Base-by-base conservation (phyloP, 2,888 invertebrate species). In the Nemotelus nigrinus region DNA sequence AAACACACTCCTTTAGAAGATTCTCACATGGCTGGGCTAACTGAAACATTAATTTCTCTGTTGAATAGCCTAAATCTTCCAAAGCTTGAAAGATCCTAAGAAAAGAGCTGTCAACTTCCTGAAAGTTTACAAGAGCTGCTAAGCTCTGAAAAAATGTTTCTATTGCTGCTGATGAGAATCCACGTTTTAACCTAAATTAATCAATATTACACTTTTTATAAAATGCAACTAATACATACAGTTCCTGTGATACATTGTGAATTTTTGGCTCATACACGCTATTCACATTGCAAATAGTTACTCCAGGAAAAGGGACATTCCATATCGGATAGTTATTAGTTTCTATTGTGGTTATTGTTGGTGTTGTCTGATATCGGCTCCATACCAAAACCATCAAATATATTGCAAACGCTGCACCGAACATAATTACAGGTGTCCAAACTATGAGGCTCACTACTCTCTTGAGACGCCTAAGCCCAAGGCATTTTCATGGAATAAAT, bases 251-350 rank as follows among this genome's bases (percentile, higher is more conserved):
- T 39, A 91, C 86, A 0, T 82, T 79, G 7, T 82, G 82, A 0
- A 90, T 89, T 48, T 88, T 88, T 50, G 82, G 87, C 47, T 85
- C 87, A 0, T 92, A 91, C 7, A 92, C 87, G 55, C 89, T 85
- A 83, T 92, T 92, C 58, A 90, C 85, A 82, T 90, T 89, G 82
- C 92, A 92, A 76, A 92, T 86, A 0, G 92, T 92, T 0, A 92
- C 89, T 0, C 90, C 91, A 6, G 92, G 92, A 84, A 92, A 92
- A 0, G 90, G 89, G 67, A 91, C 89, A 81, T 91, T 90, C 91
- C 91, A 92, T 76, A 92, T 91, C 0, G 91, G 89, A 77, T 90
- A 88, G 82, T 91, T 91, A 0, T 90, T 91, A 64, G 90, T 89
- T 80, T 91, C 90, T 80, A 89, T 89, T 8, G 82, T 83, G 4